A percentile compares a stretch with the other conserved stretches of the same genome.
phyloP scores from a whole-genome alignment of 1,140 invertebrate genomes.

The Acromyrmex echinatior region DNA sequence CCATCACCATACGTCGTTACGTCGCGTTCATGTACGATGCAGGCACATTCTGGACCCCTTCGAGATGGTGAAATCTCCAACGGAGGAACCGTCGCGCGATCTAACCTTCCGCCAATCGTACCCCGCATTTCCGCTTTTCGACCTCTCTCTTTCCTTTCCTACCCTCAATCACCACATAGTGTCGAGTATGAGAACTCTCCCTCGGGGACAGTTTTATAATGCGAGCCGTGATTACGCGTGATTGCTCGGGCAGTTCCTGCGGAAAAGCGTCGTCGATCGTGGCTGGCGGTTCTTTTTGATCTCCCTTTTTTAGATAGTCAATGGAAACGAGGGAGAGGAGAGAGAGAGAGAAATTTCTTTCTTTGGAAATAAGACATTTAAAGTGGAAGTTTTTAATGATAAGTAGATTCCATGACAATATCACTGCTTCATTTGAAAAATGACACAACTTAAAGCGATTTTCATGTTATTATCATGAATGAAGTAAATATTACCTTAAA shows the following conservation, averaged over 20 bases:
- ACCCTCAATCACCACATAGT: not conserved
- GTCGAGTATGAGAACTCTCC: conserved; percentile 72
- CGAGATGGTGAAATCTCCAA: conserved; percentile 80
- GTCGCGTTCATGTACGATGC: conserved; percentile 76
- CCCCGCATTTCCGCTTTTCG: conserved; percentile 26
- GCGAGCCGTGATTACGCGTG: conserved; percentile 82
- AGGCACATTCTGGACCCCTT: conserved; percentile 73
- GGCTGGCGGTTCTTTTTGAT: conserved; percentile 50
- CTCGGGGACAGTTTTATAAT: conserved; percentile 84
- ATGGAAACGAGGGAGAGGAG: not conserved
- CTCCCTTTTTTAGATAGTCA: not conserved
- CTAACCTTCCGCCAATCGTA: conserved; percentile 44
- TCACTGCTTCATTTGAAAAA: too few relatives aligned
- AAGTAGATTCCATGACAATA: not conserved
- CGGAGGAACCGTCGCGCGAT: conserved; percentile 54
- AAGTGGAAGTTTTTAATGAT: not conserved
- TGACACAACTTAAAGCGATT: not conserved
- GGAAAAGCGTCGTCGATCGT: conserved; percentile 52
- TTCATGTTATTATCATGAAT: not conserved
- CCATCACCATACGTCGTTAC: conserved; percentile 66
- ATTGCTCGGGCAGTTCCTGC: conserved; percentile 76
- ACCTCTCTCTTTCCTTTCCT: conserved; percentile 31
- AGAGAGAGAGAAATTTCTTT: not conserved
- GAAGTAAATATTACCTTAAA: too few relatives aligned
- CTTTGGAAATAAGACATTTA: not conserved